Conservation (phyloP, 2,888 invertebrate species). For the Erebia palarica region DNA sequence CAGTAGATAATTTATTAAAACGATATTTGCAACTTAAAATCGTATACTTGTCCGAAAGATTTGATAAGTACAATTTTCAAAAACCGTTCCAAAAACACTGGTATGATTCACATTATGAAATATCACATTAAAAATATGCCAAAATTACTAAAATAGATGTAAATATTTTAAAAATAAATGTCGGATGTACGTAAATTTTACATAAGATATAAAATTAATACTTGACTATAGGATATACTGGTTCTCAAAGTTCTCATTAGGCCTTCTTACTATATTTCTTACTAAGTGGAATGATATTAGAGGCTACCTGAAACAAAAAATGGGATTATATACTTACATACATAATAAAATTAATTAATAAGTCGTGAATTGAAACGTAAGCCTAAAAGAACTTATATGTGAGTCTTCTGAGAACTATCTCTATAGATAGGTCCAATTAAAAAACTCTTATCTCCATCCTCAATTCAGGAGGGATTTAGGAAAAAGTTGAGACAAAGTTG, state of each 20-base stretch:
- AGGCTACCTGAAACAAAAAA: constrained; percentile 49
- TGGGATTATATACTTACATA: no score
- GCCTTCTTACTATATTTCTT: constrained; percentile 21
- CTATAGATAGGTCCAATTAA: no score
- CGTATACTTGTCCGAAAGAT: constrained; percentile 77
- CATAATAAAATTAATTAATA: no score
- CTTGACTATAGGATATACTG: constrained; percentile 57
- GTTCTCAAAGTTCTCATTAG: constrained; percentile 53
- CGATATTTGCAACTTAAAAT: constrained; percentile 54
- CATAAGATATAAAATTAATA: constrained; percentile 51
- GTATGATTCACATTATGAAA: constrained; percentile 76
- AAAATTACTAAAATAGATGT: constrained; percentile 75
- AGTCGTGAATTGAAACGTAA: no score
- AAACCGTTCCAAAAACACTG: constrained; percentile 73
- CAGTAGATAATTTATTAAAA: constrained; percentile 6
- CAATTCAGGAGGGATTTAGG: no score
- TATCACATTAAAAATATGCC: constrained; percentile 77
- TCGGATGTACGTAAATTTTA: constrained; percentile 73
- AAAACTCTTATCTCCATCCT: no score
- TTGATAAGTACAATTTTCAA: constrained; percentile 69
- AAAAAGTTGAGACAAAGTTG: neutral
- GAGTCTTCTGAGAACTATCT: no score
- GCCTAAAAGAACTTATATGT: no score
- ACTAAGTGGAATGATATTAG: constrained; percentile 13
- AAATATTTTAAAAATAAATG: constrained; percentile 74